Evolutionary conservation across 2,797 vertebrate species (phyloP).

Genomic region (Garrulus glandarius): DNA sequence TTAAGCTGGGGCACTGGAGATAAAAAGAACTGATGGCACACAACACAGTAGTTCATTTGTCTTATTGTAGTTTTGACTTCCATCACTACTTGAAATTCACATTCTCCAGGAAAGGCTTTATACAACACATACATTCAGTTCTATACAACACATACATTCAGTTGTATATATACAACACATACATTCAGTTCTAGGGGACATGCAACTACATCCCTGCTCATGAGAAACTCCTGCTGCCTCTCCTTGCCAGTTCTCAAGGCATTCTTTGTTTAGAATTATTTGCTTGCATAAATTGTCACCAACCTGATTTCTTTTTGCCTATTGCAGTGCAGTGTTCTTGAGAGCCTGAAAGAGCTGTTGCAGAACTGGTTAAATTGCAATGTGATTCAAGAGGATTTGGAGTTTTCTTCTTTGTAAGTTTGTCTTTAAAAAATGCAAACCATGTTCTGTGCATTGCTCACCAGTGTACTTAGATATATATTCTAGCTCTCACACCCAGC

Average conservation of each 20-base stretch:
- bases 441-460: background rate
- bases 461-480: background rate
- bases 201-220: background rate
- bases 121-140: background rate
- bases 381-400: conserved; percentile 56
- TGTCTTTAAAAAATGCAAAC: background rate
- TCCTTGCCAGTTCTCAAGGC: background rate
- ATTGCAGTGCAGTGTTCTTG: conserved; percentile 87
- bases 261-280: background rate
- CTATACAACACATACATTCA: background rate
- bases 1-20: background rate
- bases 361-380: conserved; percentile 90
- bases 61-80: background rate
- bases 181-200: background rate
- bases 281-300: background rate
- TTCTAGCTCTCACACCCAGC: background rate
- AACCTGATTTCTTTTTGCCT: background rate
- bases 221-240: background rate
- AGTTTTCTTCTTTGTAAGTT: conserved; percentile 65
- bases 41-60: background rate
- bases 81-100: background rate
- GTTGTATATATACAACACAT: too few relatives aligned
- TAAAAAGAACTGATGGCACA: background rate
- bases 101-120: background rate
- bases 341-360: conserved; percentile 86